Base-by-base conservation (phyloP, 2,888 invertebrate genomes). In the Idaea straminata region DNA sequence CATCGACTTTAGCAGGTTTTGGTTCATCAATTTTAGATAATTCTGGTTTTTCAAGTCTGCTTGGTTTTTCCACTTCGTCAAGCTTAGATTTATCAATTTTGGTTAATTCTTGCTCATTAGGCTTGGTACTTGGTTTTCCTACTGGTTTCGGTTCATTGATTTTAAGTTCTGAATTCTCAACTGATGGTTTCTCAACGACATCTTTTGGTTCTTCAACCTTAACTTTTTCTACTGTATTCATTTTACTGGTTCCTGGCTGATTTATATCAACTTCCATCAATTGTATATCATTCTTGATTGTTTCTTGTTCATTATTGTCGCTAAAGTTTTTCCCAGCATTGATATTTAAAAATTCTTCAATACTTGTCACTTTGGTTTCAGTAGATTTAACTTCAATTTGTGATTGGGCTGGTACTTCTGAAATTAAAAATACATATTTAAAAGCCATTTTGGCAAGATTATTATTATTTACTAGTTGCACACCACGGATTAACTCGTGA, bases 351-450 rank as follows among this genome's bases (percentile, higher is more conserved):
- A n/a, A 57, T 34, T 58, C 62, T 7, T 57, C 13, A 1, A 35
- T 62, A 47, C 47, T 47, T 47, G 47, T 47, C 0, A 47, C 47
- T 47, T 47, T 47, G 25, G 25, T 25, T 25, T 25, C 25, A 47
- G 47, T 47, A 47, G 47, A 47, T 47, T 47, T 47, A 47, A 47
- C 0, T 47, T 47, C 5, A 3, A 60, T 61, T 66, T 70, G 67
- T 35, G 65, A 15, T 65, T 64, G 65, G 4, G 59, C 62, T 15
- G 62, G 47, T 62, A 61, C 64, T 61, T 65, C 47, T 47, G 47
- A 47, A 47, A 47, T 47, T 47, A 47, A 47, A 47, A 47, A 10
- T 7, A 36, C 5, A 36, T 36, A 7, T 36, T 36, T 5, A 5
- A 36, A 36, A 36, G 6, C 10, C 36, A 36, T 5, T 7, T 36